Base-by-base conservation (phyloP, 1,140 invertebrate genomes). In the Trichonephila inaurata region DNA sequence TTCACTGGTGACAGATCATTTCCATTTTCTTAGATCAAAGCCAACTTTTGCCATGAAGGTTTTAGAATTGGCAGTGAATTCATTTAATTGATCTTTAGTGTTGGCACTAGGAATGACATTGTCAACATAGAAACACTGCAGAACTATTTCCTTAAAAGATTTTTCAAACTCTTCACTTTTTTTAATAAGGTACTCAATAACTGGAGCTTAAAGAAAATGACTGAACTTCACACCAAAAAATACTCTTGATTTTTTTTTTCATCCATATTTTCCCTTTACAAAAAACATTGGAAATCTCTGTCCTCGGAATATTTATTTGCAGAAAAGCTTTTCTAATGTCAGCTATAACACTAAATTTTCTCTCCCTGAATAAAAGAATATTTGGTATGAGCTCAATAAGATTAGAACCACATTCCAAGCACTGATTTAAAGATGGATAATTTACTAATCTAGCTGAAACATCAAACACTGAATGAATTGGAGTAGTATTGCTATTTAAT, bases 21-120 rank as follows among this genome's bases (percentile, higher is more conserved):
- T 24, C n/a, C 62, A 89, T 19, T 51, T 61, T 89, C 61, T 89
- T 14, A 89, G 64, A 66, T 66, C 62, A 89, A 44, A 90, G 40
- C 21, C 51, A 44, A 28, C 28, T 28, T 28, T 28, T 28, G 28
- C 28, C 28, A 28, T 28, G 1, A 28, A 28, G 28, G 28, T 28
- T 28, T 28, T 28, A 28, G 28, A 28, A 28, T 28, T 28, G 28
- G 28, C 28, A 28, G 1, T 28, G 28, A 28, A 28, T 28, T 28
- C 28, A 28, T 28, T 28, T 28, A 28, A 28, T 28, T 28, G 28
- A 28, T 28, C 28, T 28, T 28, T 28, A 28, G 28, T 28, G 28
- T 28, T 1, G 28, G 1, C 28, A 28, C 28, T 28, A 28, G 28
- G 28, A 28, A 28, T 28, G 28, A 28, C 28, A 28, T 28, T 28